These are phyloP conservation scores for Drosophila truncata DNA, from an alignment of 1,140 invertebrate genomes.

Conservation along the genomic window DNA sequence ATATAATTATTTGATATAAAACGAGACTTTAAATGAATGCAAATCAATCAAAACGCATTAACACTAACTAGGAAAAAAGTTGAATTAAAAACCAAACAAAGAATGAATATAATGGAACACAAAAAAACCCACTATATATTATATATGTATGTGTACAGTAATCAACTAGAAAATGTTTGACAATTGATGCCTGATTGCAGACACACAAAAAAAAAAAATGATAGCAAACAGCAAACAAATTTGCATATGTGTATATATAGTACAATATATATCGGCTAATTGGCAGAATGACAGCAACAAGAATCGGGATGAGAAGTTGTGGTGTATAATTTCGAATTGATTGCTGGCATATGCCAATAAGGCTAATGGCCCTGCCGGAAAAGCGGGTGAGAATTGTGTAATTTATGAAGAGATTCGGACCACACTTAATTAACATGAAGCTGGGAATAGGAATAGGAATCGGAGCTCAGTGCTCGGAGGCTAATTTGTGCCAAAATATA, in stretches of 20 bases:
- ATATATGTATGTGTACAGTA: conserved; percentile 4
- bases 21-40: conserved; percentile 1
- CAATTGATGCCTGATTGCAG: conserved; percentile 73
- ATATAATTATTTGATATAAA: conserved; percentile 11
- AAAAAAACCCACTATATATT: conserved; percentile 7
- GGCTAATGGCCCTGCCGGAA: conserved; percentile 26
- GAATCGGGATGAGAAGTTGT: conserved; percentile 43
- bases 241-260: conserved; percentile 41
- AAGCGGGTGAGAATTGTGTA: conserved; percentile 60
- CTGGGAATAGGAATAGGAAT: conserved; percentile 14
- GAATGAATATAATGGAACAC: conserved; percentile 2
- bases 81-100: conserved; percentile 17
- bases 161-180: conserved; percentile 73
- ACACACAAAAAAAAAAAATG: conserved; percentile 18
- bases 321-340: conserved; percentile 65
- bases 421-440: conserved; percentile 70
- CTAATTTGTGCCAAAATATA: conserved; percentile 72
- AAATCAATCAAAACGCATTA: conserved; percentile 21
- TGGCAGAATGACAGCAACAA: conserved; percentile 65
- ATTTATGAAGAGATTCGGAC: conserved; percentile 70
- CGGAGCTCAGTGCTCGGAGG: conserved; percentile 9
- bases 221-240: conserved; percentile 47
- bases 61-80: background rate
- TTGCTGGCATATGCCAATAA: conserved; percentile 66
- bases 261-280: conserved; percentile 54